Evolutionary conservation across 2,797 vertebrate species (phyloP).

Genomic region (Catostomus latipinnis): DNA sequence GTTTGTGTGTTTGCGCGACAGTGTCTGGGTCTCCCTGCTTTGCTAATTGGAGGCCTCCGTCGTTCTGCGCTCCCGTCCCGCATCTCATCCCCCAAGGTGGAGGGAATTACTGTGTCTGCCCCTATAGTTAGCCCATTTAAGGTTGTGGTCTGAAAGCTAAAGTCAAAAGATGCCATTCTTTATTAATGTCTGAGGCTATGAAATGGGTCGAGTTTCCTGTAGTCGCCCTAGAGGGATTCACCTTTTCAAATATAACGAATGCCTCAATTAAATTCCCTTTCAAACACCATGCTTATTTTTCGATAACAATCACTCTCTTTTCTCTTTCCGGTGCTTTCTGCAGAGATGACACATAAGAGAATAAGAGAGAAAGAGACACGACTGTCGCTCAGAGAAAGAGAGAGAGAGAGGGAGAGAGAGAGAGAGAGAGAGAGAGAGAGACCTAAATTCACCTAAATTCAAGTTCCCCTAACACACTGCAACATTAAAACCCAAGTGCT

Average conservation of each 20-base stretch:
- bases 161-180: slow-evolving; percentile 85
- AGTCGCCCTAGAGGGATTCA: slow-evolving; percentile 71
- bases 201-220: slow-evolving; percentile 74
- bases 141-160: slow-evolving; percentile 81
- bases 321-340: slow-evolving; percentile 33
- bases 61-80: slow-evolving; percentile 49
- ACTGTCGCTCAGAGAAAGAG: no score
- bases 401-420: no score
- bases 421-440: no score
- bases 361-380: not conserved
- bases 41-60: slow-evolving; percentile 73
- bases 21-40: slow-evolving; percentile 38
- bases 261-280: slow-evolving; percentile 84
- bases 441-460: no score
- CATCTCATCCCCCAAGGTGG: slow-evolving; percentile 74
- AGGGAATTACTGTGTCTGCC: slow-evolving; percentile 78
- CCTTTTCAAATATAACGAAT: slow-evolving; percentile 86
- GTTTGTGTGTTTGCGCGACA: slow-evolving; percentile 43
- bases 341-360: slow-evolving; percentile 49
- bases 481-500: no score
- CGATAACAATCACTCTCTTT: slow-evolving; percentile 70
- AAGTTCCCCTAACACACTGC: no score
- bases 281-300: slow-evolving; percentile 81
- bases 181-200: slow-evolving; percentile 83
- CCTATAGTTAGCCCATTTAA: slow-evolving; percentile 83